Evolutionary conservation across 2,888 invertebrate species (phyloP), one percentile per base, ranked within the genome.

Genomic region (Drosophila mimica): DNA sequence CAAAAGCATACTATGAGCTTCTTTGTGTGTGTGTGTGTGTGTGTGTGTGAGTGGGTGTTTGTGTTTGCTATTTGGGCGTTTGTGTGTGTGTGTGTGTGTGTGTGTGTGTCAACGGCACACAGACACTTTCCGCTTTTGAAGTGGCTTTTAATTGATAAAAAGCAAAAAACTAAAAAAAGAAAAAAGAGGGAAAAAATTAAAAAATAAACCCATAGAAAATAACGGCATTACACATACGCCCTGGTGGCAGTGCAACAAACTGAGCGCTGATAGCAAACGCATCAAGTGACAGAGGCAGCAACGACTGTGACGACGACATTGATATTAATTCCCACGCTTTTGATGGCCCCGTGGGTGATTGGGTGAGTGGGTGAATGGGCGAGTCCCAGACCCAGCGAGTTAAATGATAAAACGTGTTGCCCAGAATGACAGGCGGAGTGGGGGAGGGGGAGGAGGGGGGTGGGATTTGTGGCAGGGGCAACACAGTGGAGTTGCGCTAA

Each of bases 61-160:
- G 71, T 57, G 76, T 76, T 73, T 77, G 63, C 60, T 67, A 58
- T 69, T 69, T 71, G 63, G 73, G 68, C 51, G 62, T 63, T 40
- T 64, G 70, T 58, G 69, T 71, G n/a, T 51, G 52, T 46, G n/a
- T 52, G 48, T 31, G 33, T 68, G 62, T 73, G 74, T 81, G 71
- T 68, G 65, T 78, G 71, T 83, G 85, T 83, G 85, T 85, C 83
- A 83, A 82, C 82, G 66, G 70, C 81, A 87, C 79, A 81, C 82
- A 87, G 88, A 86, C 88, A 88, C 88, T 88, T 84, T 83, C 83
- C 82, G 83, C 81, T 90, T 87, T 90, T 90, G 87, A 91, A 91
- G 90, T 91, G 91, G 82, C 87, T 84, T 90, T 91, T 91, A 91
- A 91, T 91, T 91, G 91, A 91, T 90, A 90, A 89, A 82, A 88